Conservation (phyloP, 2,113 vertebrate genomes). For the Laticauda laticaudata region DNA sequence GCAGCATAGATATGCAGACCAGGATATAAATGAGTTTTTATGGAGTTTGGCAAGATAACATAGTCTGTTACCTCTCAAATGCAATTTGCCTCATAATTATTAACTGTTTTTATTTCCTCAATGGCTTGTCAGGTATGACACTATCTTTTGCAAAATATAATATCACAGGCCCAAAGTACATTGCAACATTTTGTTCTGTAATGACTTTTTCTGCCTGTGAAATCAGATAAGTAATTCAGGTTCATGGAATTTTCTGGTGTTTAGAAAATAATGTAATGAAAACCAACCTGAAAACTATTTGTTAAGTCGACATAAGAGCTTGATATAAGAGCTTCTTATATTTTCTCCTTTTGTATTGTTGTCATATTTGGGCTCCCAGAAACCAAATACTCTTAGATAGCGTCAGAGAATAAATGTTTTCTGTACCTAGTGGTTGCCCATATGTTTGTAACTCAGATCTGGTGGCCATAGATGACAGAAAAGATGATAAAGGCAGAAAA, state of each 20-base stretch:
- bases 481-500: background rate
- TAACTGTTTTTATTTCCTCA: background rate
- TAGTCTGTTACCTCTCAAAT: constrained; percentile 1
- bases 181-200: background rate
- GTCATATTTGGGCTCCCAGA: background rate
- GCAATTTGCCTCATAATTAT: background rate
- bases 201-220: background rate
- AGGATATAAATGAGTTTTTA: background rate
- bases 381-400: background rate
- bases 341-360: background rate
- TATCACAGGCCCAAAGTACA: constrained; percentile 17
- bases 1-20: background rate
- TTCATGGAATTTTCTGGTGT: background rate
- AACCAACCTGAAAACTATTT: background rate
- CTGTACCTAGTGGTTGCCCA: background rate
- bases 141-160: background rate
- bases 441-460: background rate
- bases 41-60: background rate
- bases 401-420: background rate
- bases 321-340: background rate
- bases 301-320: background rate
- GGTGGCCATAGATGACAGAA: background rate
- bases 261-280: background rate
- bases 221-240: background rate
- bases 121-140: constrained; percentile 1